Percentiles rank a stretch among this genome's conserved stretches.
phyloP scores from a whole-genome alignment of 1,140 invertebrate genomes.

The Ceratoteleas bidentatus region DNA sequence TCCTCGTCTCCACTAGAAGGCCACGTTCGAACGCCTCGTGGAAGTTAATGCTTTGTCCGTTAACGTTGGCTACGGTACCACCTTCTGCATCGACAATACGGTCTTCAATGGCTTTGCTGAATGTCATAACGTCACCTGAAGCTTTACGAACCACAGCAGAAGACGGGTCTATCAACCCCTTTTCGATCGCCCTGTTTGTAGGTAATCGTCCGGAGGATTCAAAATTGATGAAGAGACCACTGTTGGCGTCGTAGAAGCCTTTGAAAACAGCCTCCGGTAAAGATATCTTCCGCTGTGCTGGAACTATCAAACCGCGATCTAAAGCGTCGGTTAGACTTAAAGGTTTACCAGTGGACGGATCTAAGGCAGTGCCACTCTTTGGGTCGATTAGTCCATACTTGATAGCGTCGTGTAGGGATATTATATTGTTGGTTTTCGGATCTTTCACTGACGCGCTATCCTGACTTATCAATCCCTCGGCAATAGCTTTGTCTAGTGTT shows the following conservation, averaged over 20 bases:
- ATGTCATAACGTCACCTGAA: constrained; percentile 88
- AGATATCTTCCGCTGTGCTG: constrained; percentile 90
- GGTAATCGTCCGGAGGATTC: constrained; percentile 88
- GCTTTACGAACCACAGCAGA: constrained; percentile 86
- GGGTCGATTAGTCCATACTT: constrained; percentile 90
- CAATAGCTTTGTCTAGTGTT: constrained; percentile 91
- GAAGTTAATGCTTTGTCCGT: constrained; percentile 88
- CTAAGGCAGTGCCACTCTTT: constrained; percentile 88
- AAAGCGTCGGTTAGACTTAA: constrained; percentile 90
- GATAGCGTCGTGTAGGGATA: constrained; percentile 91
- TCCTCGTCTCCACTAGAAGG: constrained; percentile 89
- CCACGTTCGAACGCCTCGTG: constrained; percentile 92
- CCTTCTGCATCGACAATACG: constrained; percentile 89
- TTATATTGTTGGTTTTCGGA: constrained; percentile 88
- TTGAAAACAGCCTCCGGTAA: constrained; percentile 92
- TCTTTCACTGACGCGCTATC: constrained; percentile 91
- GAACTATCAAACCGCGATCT: constrained; percentile 90
- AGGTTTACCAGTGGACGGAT: constrained; percentile 88
- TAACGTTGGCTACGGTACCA: constrained; percentile 85
- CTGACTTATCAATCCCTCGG: constrained; percentile 87
- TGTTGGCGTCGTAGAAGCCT: constrained; percentile 89
- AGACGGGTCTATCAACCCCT: constrained; percentile 90
- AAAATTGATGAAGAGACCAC: constrained; percentile 87
- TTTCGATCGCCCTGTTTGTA: constrained; percentile 88
- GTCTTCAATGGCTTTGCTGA: constrained; percentile 90